Evolutionary conservation across 2,113 vertebrate genomes (phyloP), one percentile per base, ranked within the genome.

Genomic region (Pomatorhinus ruficollis): DNA sequence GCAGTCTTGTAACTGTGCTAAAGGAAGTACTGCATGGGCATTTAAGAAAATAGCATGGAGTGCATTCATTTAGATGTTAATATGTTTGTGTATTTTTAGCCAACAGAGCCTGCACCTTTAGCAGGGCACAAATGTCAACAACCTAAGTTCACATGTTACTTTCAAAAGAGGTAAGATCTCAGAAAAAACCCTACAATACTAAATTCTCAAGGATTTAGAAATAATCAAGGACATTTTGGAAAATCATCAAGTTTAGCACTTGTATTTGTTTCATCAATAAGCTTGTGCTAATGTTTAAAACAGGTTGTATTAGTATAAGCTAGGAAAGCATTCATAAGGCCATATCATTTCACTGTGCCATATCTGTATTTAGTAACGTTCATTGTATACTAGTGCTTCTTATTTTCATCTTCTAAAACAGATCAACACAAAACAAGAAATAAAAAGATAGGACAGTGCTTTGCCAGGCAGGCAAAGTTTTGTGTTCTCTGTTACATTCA

Each of bases 131-230:
- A 87, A 60, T 31, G 30, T 8, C 28, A 79, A 35, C 40, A 18
- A 33, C 0, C 0, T 33, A 77, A 65, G 6, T 66, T 78, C 12
- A 4, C 8, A 57, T 61, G 31, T 30, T 25, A 74, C 15, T 30
- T 89, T 83, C 35, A 84, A 60, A 80, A 90, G 37, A 37, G 6
- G 5, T 7, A 68, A 81, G 30, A 23, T 59, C 65, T 70, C 30
- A 75, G 39, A 33, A 81, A 56, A 65, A 49, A 33, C 2, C 4
- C 15, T 18, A 20, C 6, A 68, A 37, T 63, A 22, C 4, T 72
- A 81, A 65, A 93, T 77, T 69, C 49, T 69, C 2, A 64, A 45
- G 18, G 12, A 50, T 76, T 83, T 87, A 1, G 13, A 80, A 83
- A 57, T 31, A 3, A 45, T 40, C n/a, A 78, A 54, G 77, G 21